Percentiles rank a stretch among this genome's conserved stretches.
These are phyloP conservation scores for Trichechus manatus DNA, from an alignment of 2,113 vertebrate genomes.

Conservation along the genomic window DNA sequence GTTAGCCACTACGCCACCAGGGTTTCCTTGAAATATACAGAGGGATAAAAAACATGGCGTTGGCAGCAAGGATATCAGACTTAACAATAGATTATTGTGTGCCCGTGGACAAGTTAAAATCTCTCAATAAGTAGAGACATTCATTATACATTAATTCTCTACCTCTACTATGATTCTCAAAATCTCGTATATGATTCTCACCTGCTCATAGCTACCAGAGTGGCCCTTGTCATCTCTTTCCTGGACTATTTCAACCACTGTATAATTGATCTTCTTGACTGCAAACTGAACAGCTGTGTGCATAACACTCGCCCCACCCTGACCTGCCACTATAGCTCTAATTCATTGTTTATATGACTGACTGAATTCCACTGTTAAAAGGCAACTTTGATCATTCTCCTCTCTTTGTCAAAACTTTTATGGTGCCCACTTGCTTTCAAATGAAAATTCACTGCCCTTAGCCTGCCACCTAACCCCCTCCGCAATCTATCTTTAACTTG, in stretches of 20 bases:
- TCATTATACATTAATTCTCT: background rate
- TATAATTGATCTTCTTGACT: conserved; percentile 32
- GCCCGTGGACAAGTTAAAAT: background rate
- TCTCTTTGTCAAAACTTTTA: conserved; percentile 63
- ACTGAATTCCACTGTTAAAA: conserved; percentile 64
- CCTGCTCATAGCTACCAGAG: background rate
- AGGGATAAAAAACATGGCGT: background rate
- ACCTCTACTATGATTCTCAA: background rate
- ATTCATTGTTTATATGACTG: conserved; percentile 49
- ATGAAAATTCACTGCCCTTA: conserved; percentile 52
- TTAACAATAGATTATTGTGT: background rate
- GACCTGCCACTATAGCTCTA: background rate
- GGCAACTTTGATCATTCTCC: conserved; percentile 64
- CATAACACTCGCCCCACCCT: background rate
- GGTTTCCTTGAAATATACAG: too few species aligned
- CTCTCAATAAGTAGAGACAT: background rate
- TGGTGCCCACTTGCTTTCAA: conserved; percentile 17
- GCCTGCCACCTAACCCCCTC: background rate
- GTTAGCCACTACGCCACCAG: too few species aligned
- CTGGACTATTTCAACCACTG: background rate
- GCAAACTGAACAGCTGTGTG: background rate
- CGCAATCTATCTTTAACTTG: background rate
- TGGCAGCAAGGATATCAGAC: background rate
- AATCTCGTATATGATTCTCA: background rate
- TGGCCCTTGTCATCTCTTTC: background rate